phyloP scores from a whole-genome alignment of 30 jellyfish, hydroid and myxozoan species.

The Aurelia sp. region DNA sequence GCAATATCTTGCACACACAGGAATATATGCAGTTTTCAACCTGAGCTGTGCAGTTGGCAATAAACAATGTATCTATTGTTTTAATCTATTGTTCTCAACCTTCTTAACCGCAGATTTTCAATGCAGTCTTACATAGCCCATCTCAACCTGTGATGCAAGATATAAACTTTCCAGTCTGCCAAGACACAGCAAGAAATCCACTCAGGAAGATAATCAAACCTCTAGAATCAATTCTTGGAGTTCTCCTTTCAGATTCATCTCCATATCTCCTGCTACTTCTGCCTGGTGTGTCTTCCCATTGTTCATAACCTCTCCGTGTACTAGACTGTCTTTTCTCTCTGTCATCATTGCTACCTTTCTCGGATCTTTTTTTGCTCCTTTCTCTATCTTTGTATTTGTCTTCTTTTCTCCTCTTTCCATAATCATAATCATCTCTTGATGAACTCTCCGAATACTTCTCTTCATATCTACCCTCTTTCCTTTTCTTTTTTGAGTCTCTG shows the following conservation, averaged over 20 bases:
- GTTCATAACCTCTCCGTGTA: slow-evolving; percentile 79
- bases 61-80: too few species aligned
- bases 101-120: too few species aligned
- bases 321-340: slow-evolving; percentile 27
- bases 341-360: background rate
- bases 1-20: too few species aligned
- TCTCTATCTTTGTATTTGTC: slow-evolving; percentile 4
- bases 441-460: background rate
- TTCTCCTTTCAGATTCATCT: slow-evolving; percentile 50
- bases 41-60: too few species aligned
- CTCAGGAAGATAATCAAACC: slow-evolving; percentile 24
- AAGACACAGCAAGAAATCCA: background rate
- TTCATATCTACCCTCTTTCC: background rate
- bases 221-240: slow-evolving; percentile 83
- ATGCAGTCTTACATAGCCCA: too few species aligned
- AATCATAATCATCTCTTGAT: slow-evolving; percentile 36
- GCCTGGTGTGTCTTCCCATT: slow-evolving; percentile 98
- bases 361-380: slow-evolving; percentile 13
- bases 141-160: too few species aligned
- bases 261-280: slow-evolving; percentile 62
- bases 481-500: slow-evolving; percentile 29
- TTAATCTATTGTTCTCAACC: too few species aligned
- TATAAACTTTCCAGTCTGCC: background rate
- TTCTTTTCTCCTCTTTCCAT: slow-evolving; percentile 21
- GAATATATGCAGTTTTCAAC: too few species aligned